Evolutionary conservation across 2,113 vertebrate genomes (phyloP), one percentile per base, ranked within the genome.

Genomic region (Arvicanthis niloticus): DNA sequence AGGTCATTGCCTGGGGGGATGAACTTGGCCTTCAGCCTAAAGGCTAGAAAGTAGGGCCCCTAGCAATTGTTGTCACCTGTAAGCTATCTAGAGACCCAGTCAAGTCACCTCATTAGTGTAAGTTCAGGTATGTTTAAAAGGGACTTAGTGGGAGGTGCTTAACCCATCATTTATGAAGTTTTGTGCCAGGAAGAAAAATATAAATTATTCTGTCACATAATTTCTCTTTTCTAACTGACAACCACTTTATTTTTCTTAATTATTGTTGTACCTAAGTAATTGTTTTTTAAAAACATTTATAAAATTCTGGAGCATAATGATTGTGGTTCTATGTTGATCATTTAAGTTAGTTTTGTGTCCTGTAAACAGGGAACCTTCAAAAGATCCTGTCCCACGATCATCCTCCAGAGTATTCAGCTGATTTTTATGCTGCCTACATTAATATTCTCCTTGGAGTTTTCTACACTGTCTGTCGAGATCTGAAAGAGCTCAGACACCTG

Each of bases 401-500:
- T 98, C 99, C 99, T 96, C 99, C 99, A 7, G 99, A 99, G 37
- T 99, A 99, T 98, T 99, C 99, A 0, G 98, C 98, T 4, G 99
- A 99, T 93, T 99, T 99, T 95, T 99, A 99, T 97, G 98, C 99
- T 40, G 99, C 99, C 5, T 99, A 99, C 97, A 99, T 99, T 97
- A 99, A 99, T 98, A 99, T 99, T 98, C 98, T 99, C 89, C 99
- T 99, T 97, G 99, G 99, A 89, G 99, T 99, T 94, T 99, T 99
- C 97, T 99, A 99, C 97, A 99, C 99, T 0, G 99, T 99, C 75
- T 99, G 99, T 97, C 99, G 99, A 93, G 99, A 99, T 98, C 98
- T 99, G 97, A 99, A 99, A 91, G 99, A 99, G 95, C 99, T 99
- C 67, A 99, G 98, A 24, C 99, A 99, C 98, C 98, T 99, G 99